Evolutionary conservation across 2,113 vertebrate genomes (phyloP), one percentile per base, ranked within the genome.

Genomic region (Cinclus cinclus): DNA sequence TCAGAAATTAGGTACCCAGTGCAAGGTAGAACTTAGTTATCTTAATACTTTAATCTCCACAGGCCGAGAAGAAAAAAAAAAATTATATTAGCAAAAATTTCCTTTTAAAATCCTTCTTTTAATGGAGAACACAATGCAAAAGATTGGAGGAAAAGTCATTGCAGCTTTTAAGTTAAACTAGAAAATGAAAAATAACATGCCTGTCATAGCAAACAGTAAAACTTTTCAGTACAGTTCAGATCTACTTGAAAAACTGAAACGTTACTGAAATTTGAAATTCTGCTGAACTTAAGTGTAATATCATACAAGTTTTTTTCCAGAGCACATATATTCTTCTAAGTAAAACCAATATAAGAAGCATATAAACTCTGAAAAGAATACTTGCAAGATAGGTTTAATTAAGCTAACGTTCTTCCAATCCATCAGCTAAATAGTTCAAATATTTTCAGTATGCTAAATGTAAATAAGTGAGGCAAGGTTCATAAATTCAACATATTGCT

Each of bases 351-450:
- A 23, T 28, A 56, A 52, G 41, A 77, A 63, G 11, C 17, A 59
- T 44, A 58, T n/a, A 59, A 76, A 75, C 15, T 78, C 60, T 70
- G 77, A 56, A 91, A 91, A 60, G 2, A 25, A 64, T 87, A 74
- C 70, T 89, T 46, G 8, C 22, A 79, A 75, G 53, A 47, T 44
- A 89, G 6, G 14, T 85, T 90, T 95, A 96, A 92, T 89, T 95
- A 91, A 85, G 58, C 13, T 69, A 80, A 58, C 69, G 59, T 42
- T 8, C 30, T 85, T 89, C 31, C 25, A 92, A 82, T 87, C 37
- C 33, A 65, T 94, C 90, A 93, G 28, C 17, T n/a, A 90, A 96
- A 88, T 69, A 10, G 18, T 59, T 93, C 84, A 96, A 94, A 91
- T 91, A 74, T 77, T 70, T 95, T 91, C 68, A 69, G 11, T 63